Conservation (phyloP, 2,888 invertebrate species). For the Trissonchulus sp. region DNA sequence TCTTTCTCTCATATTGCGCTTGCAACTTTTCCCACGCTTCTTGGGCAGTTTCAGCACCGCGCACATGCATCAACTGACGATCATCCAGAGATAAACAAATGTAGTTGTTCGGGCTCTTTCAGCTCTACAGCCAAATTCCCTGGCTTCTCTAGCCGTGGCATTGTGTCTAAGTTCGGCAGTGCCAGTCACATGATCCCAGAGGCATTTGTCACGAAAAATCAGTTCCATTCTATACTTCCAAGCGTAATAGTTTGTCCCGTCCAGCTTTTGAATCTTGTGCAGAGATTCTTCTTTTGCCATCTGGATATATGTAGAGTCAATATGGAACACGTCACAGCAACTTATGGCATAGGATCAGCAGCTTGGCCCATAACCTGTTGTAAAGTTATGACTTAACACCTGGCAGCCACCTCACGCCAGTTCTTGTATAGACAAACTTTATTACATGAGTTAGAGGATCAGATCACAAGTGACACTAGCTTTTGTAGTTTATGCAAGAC, state of each 20-base stretch:
- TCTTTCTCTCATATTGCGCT: background rate
- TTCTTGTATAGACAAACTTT: no score
- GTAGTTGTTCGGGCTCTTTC: background rate
- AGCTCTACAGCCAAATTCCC: background rate
- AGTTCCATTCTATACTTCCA: background rate
- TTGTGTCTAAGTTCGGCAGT: background rate
- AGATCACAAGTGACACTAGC: no score
- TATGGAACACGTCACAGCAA: no score
- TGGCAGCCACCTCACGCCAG: no score
- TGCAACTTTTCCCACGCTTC: background rate
- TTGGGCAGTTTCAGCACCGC: background rate
- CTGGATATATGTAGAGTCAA: no score
- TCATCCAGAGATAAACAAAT: background rate
- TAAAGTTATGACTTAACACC: no score
- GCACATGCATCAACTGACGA: background rate
- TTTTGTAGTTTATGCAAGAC: no score
- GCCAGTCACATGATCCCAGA: background rate
- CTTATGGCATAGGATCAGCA: background rate
- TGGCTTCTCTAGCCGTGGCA: slow-evolving; percentile 1
- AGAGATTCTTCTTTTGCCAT: background rate
- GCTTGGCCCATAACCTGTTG: slow-evolving; percentile 2
- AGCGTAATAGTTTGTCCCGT: background rate
- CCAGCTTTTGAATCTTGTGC: background rate
- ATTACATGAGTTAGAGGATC: no score
- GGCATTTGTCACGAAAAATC: background rate